These are phyloP conservation scores for Cranoglanis bouderius DNA, from an alignment of 2,113 vertebrate genomes.

Conservation along the genomic window DNA sequence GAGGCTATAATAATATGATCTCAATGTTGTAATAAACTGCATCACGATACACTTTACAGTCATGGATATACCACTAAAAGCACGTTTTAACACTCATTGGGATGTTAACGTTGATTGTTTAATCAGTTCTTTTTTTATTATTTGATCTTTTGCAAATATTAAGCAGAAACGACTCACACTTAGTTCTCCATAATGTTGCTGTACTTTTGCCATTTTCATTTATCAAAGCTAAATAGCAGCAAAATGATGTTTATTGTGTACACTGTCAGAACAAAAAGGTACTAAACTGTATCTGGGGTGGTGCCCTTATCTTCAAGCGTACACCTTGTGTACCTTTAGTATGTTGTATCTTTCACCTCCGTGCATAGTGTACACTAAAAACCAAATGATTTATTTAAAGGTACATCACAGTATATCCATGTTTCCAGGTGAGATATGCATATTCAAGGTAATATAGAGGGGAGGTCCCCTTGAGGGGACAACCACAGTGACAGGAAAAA, in stretches of 20 bases:
- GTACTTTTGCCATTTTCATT: background rate
- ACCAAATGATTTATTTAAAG: background rate
- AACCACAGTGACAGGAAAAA: background rate
- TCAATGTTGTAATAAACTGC: background rate
- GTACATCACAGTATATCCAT: background rate
- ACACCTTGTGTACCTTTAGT: background rate
- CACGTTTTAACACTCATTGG: background rate
- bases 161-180: background rate
- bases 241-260: background rate
- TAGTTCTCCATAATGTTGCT: background rate
- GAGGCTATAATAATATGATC: background rate
- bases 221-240: background rate
- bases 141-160: background rate
- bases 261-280: background rate
- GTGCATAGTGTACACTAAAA: background rate
- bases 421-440: background rate
- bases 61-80: background rate
- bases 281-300: background rate
- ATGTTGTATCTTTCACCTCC: background rate
- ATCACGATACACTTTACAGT: background rate
- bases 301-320: background rate
- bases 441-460: background rate
- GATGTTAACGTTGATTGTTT: background rate
- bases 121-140: background rate
- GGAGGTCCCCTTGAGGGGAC: too few species aligned